phyloP scores from a whole-genome alignment of 2,888 invertebrate genomes.

The Chamaedrilus cognettii region DNA sequence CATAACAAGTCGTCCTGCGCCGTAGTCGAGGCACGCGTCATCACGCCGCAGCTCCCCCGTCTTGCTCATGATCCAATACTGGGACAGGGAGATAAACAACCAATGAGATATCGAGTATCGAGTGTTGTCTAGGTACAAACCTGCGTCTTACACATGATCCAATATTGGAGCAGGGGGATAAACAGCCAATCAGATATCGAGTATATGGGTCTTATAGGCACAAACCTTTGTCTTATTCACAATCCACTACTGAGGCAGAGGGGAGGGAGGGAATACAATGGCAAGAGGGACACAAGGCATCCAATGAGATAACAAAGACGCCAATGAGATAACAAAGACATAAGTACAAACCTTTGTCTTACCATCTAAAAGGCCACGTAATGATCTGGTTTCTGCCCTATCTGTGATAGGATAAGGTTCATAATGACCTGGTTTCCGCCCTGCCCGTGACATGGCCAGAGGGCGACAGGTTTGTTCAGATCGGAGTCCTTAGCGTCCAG shows the following conservation, averaged over 20 bases:
- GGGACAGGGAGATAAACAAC: not conserved
- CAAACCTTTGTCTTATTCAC: slow-evolving; percentile 52
- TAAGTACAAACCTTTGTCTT: no score
- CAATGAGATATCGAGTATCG: no score
- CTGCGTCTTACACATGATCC: slow-evolving; percentile 54
- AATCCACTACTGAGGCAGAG: slow-evolving; percentile 45
- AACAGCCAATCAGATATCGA: no score
- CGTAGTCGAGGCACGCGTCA: slow-evolving; percentile 55
- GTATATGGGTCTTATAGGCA: no score
- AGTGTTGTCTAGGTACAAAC: no score
- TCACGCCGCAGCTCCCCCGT: slow-evolving; percentile 56
- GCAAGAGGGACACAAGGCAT: no score
- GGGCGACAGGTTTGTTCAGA: slow-evolving; percentile 92
- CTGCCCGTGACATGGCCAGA: slow-evolving; percentile 98
- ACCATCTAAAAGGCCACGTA: no score
- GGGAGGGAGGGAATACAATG: no score
- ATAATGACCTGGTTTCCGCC: slow-evolving; percentile 99
- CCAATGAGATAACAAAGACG: no score
- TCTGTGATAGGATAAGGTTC: slow-evolving; percentile 97
- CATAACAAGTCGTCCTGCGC: slow-evolving; percentile 58
- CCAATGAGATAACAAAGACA: no score
- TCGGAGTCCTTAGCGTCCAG: slow-evolving; percentile 93
- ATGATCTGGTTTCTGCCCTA: slow-evolving; percentile 99
- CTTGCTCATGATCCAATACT: slow-evolving; percentile 54
- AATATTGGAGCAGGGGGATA: slow-evolving; percentile 26